Base-by-base conservation (phyloP, 2,888 invertebrate genomes). In the Tipula helvola region DNA sequence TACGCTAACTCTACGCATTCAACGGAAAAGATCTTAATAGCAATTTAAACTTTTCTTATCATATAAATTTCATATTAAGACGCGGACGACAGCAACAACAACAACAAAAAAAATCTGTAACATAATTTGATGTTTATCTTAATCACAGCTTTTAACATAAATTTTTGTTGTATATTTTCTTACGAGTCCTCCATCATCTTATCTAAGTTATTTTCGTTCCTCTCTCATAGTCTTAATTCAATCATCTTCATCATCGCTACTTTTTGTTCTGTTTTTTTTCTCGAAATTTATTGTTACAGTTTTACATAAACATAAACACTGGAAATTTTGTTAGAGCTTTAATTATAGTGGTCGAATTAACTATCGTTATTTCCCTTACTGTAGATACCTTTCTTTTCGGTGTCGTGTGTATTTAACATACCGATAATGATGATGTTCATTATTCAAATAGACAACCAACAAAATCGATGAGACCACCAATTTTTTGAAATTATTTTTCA, bases 81-180 rank as follows among this genome's bases (percentile, higher is more conserved):
- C 71, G 28, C 71, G 71, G 71, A 71, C 71, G 28, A 71, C 71
- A 10, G 28, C 0, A 39, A 39, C 39, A 39, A 39, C 5, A 39
- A 39, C 39, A 39, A 39, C 3, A 39, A 3, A 39, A 71, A 71
- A 18, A 71, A 71, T 71, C 71, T 71, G 71, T 71, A 71, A 71
- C 71, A 71, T 71, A 71, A 71, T 71, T 71, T 28, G 71, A 71
- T 71, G 71, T 71, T 71, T 71, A 71, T 71, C 71, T 71, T 71
- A 71, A 71, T 71, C 71, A 71, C 71, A 71, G 71, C 71, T 71
- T 71, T 71, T 71, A 71, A 71, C 71, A 71, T 71, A 71, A 71
- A 28, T 71, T 71, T 28, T 28, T 71, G 71, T 71, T 71, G 18
- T 71, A 28, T 28, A 71, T 71, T 71, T 71, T 71, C 71, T 71